Conservation (phyloP, 2,797 vertebrate species). For the Sparidentex hasta region DNA sequence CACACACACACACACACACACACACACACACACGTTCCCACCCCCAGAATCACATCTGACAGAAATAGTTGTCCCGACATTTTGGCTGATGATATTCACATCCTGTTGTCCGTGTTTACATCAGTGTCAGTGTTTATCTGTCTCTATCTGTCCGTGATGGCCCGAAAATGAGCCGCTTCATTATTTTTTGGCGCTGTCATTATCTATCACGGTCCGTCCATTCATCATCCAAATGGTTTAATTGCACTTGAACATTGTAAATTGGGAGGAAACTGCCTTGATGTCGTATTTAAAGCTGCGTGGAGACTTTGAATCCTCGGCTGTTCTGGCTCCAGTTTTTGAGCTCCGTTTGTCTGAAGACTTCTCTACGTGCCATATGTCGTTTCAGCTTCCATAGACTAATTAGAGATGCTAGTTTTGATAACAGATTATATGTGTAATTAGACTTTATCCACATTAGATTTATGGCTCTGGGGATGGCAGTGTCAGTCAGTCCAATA, state of each 20-base stretch:
- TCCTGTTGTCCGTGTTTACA: slow-evolving; percentile 63
- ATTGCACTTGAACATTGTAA: slow-evolving; percentile 4
- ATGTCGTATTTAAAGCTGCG: not conserved
- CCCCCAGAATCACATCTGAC: slow-evolving; percentile 49
- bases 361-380: not conserved
- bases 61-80: slow-evolving; percentile 69
- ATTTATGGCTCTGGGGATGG: not conserved
- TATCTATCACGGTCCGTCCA: slow-evolving; percentile 1
- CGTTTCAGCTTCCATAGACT: not conserved
- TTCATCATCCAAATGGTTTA: not conserved
- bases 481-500: too few species aligned
- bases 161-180: slow-evolving; percentile 9
- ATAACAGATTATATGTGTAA: not conserved
- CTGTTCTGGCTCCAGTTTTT: not conserved
- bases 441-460: not conserved
- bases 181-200: slow-evolving; percentile 1
- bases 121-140: slow-evolving; percentile 41
- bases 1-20: slow-evolving; percentile 61
- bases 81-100: slow-evolving; percentile 50
- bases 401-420: not conserved
- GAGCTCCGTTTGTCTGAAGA: not conserved
- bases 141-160: not conserved
- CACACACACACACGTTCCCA: slow-evolving; percentile 44
- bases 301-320: not conserved
- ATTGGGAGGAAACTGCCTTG: slow-evolving; percentile 3